Evolutionary conservation across 2,888 invertebrate species (phyloP), one percentile per base, ranked within the genome.

Genomic region (Arrhopalites spinosus): DNA sequence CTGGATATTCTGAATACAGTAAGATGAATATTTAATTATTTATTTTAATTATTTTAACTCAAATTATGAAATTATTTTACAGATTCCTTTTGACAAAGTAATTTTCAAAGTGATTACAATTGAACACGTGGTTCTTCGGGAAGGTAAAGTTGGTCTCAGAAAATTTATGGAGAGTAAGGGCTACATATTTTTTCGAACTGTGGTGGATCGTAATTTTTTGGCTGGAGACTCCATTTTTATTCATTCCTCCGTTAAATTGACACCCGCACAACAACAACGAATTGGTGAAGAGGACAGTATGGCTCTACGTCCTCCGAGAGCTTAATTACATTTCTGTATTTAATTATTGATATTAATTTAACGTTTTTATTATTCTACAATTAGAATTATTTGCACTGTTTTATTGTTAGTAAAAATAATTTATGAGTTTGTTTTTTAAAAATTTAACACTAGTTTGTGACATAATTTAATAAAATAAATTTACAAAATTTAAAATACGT

Each of bases 1-100:
- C 76, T 85, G n/a, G 82, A 81, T 3, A 85, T 86, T 30, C 79
- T 86, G 17, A 79, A 82, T 68, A 85, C 85, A 0, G 84, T 59
- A 23, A 23, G 7, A 3, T 36, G 11, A 36, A 11, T 36, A 3
- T 36, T 7, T 36, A 36, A 3, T 7, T 36, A 7, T 36, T 11
- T 36, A 36, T 36, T 7, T 11, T 36, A 36, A 36, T 36, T 36
- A 36, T 36, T 36, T 36, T 36, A 36, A 36, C 5, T 7, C 11
- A 36, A 36, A 36, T 36, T 7, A 36, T 36, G 3, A 11, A 36
- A 36, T 36, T 36, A 7, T 36, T 36, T 11, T 36, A 36, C 36
- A 36, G 36, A 36, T 86, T 74, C 85, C 85, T 11, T 85, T 84
- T 78, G 84, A 85, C 43, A 84, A 84, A 74, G 81, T 86, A 20